Evolutionary conservation across 2,113 vertebrate genomes (phyloP), one percentile per base, ranked within the genome.

Genomic region (Micromys minutus): DNA sequence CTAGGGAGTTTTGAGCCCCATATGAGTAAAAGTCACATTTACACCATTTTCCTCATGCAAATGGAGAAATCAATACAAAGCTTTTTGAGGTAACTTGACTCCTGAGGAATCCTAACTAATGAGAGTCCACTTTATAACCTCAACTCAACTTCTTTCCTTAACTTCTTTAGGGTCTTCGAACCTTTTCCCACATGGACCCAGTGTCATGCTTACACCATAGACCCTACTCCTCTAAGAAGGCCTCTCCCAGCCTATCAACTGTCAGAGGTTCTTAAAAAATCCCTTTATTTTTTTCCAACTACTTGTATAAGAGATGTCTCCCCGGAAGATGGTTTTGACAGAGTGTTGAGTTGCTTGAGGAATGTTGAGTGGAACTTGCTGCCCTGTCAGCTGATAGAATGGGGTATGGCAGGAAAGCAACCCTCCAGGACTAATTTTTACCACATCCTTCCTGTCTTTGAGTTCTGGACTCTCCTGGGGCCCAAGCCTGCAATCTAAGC

Each of bases 21-120:
- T 87, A 39, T 69, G n/a, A 93, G n/a, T 19, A 79, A 91, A 89
- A 63, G 36, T 69, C n/a, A 59, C 19, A 7, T 72, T 90, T 85
- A n/a, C 52, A 65, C 21, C 29, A 26, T 75, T 89, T 91, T 89
- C 65, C 93, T 83, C 36, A 39, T 26, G 84, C n/a, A n/a, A n/a
- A n/a, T n/a, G n/a, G n/a, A n/a, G 75, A 95, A 93, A 74, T 74
- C 10, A 47, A 90, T 81, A 50, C 29, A 83, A 91, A 94, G 4
- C 7, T 34, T 79, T 91, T 95, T 77, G n/a, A 36, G 36, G 13
- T 16, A 42, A 92, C 94, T 11, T 55, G 36, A 87, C 29, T 22
- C 47, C 57, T 76, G 72, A 75, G 12, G 72, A 94, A 4, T 83
- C 15, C 55, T 91, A 77, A 87, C 61, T 91, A 81, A 81, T 7